Evolutionary conservation across 2,113 vertebrate genomes (phyloP), one percentile per base, ranked within the genome.

Genomic region (Phrynosoma platyrhinos): DNA sequence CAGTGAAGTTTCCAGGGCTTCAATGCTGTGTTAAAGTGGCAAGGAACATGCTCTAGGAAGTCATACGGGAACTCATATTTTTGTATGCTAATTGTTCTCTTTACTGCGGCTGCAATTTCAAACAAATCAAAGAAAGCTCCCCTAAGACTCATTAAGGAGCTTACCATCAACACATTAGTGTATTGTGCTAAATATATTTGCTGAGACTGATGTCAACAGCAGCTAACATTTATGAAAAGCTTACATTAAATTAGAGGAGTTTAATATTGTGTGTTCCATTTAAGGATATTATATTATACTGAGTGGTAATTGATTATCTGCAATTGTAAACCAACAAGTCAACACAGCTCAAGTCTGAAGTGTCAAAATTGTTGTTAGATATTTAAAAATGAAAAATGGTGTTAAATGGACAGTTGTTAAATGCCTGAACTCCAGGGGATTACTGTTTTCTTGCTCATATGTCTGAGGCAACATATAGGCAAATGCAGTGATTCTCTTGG

Each of bases 141-240:
- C 95, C 30, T 3, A 90, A 95, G 96, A 81, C 94, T 95, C 96
- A 96, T 97, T 97, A 97, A 93, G 90, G 89, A 81, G 89, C 86
- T 86, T 91, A 93, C 82, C 89, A 68, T 91, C 87, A 89, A 86
- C 74, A 76, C 94, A 88, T 94, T 80, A 87, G 93, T 89, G 94
- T 93, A 92, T 91, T 86, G 86, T 93, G 92, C 94, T 96, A 95
- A 95, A 95, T 92, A 94, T 96, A 93, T 90, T 94, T 94, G 58
- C 87, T 94, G 83, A 90, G 92, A 94, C 91, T 88, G 88, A 91
- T 95, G 94, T 96, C 95, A 97, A 92, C 91, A 96, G 89, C 2
- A 2, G 91, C 91, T 58, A 89, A 87, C 86, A 88, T 88, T 94
- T 95, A 94, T 91, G 89, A 92, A 92, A 91, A 95, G 86, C 93